These are phyloP conservation scores for Aphis gossypii DNA, from an alignment of 1,140 invertebrate genomes.

Conservation along the genomic window DNA sequence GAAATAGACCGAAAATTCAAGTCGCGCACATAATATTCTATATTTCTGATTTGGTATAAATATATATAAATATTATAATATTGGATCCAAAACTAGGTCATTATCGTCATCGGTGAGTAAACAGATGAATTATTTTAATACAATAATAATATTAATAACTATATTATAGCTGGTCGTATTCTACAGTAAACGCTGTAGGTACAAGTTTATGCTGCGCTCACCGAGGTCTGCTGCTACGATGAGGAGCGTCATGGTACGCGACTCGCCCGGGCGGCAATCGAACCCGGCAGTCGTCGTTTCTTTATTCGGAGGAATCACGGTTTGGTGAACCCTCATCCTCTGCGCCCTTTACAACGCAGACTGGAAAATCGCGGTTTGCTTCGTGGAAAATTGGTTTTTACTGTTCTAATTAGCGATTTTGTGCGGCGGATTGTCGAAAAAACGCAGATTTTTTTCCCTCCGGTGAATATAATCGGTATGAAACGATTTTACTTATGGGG, in stretches of 20 bases:
- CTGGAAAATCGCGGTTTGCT: slow-evolving; percentile 40
- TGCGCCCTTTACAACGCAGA: not conserved
- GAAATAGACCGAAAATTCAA: not conserved
- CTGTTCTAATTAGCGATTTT: slow-evolving; percentile 61
- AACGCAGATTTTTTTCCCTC: slow-evolving; percentile 7
- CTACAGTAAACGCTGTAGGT: not conserved
- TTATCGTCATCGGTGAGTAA: not conserved
- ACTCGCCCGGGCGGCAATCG: not conserved
- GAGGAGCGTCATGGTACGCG: slow-evolving; percentile 36
- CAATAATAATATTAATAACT: not conserved
- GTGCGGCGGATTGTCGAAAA: slow-evolving; percentile 62
- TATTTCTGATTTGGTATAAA: not conserved
- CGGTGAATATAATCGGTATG: not conserved
- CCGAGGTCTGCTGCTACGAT: not conserved
- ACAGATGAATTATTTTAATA: not conserved
- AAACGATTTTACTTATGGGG: slow-evolving; percentile 17
- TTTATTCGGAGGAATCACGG: slow-evolving; percentile 43
- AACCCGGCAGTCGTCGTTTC: slow-evolving; percentile 50
- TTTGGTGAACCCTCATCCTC: slow-evolving; percentile 54
- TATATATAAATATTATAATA: not conserved
- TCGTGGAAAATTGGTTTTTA: slow-evolving; percentile 51
- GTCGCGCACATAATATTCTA: not conserved
- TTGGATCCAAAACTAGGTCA: not conserved
- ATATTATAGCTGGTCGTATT: not conserved
- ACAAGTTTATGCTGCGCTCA: not conserved